Evolutionary conservation across 1,140 invertebrate species (phyloP).

Genomic region (Bombus confusus): DNA sequence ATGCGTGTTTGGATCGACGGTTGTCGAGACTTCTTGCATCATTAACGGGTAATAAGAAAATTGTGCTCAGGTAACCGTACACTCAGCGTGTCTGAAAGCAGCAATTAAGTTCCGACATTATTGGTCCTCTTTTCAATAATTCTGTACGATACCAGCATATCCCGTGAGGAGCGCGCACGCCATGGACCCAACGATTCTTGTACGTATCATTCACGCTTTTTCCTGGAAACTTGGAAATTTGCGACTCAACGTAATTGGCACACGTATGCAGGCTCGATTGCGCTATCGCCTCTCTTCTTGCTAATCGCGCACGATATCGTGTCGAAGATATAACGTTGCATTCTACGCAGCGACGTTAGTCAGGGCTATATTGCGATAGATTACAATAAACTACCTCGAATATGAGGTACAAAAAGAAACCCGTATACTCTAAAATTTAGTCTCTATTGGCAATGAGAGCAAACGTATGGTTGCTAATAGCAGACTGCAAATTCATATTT

Average conservation of each 20-base stretch:
- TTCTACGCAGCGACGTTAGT: neutral
- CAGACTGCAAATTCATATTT: no score
- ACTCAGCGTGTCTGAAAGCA: constrained; percentile 47
- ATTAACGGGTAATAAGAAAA: constrained; percentile 72
- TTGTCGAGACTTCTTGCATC: constrained; percentile 62
- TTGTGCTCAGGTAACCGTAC: constrained; percentile 63
- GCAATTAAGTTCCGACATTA: constrained; percentile 66
- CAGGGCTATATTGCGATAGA: neutral
- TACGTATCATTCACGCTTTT: constrained; percentile 12
- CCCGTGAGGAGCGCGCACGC: no score
- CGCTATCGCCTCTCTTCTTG: constrained; percentile 18
- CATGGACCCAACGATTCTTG: neutral
- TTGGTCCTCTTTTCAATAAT: constrained; percentile 56
- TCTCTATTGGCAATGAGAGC: no score
- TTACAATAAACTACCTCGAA: neutral
- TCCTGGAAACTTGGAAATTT: constrained; percentile 37
- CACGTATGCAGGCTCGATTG: constrained; percentile 11
- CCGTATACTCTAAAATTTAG: no score
- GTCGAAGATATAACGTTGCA: no score
- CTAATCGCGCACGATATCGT: constrained; percentile 7
- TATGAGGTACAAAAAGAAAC: no score
- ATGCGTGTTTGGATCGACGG: constrained; percentile 51
- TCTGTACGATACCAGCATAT: neutral
- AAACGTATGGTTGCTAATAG: no score
- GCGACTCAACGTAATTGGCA: constrained; percentile 40